Evolutionary conservation across 92 coral and sea anemone genomes (phyloP).

Genomic region (Phenganax stokvisi): DNA sequence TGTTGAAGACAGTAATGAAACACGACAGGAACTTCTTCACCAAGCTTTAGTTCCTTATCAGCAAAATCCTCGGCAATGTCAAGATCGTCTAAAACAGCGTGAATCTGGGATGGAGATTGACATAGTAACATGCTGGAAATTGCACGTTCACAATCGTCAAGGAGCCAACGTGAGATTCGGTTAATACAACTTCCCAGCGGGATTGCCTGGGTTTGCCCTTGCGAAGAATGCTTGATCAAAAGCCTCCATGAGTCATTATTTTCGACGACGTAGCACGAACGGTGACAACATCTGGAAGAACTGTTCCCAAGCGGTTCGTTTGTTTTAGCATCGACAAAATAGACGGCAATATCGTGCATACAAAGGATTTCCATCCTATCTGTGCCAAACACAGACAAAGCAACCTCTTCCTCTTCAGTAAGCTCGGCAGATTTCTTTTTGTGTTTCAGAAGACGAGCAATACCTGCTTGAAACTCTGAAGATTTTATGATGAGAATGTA

Average conservation of each 20-base stretch:
- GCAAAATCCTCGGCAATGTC: constrained; percentile 81
- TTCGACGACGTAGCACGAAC: constrained; percentile 11
- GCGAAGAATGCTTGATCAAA: constrained; percentile 49
- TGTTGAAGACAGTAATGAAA: constrained; percentile 84
- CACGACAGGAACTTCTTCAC: constrained; percentile 87
- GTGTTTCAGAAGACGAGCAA: constrained; percentile 77
- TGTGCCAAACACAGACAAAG: constrained; percentile 62
- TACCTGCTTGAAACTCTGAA: constrained; percentile 39
- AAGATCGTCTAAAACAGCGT: constrained; percentile 69
- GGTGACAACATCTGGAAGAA: neutral
- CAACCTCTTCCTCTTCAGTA: constrained; percentile 75
- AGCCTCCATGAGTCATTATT: neutral
- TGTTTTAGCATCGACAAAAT: constrained; percentile 67
- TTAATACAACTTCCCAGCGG: constrained; percentile 75
- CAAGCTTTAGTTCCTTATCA: constrained; percentile 69
- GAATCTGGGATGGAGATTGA: constrained; percentile 77
- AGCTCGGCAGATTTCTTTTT: constrained; percentile 78
- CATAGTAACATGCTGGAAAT: constrained; percentile 66
- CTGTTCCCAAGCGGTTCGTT: constrained; percentile 66
- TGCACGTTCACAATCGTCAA: constrained; percentile 70
- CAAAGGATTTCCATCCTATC: constrained; percentile 58
- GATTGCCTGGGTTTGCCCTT: constrained; percentile 72
- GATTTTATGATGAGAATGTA: constrained; percentile 17
- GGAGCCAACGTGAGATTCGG: constrained; percentile 64
- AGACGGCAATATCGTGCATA: constrained; percentile 76